These are phyloP conservation scores for Riparia riparia DNA, from an alignment of 2,113 vertebrate genomes.

Conservation along the genomic window DNA sequence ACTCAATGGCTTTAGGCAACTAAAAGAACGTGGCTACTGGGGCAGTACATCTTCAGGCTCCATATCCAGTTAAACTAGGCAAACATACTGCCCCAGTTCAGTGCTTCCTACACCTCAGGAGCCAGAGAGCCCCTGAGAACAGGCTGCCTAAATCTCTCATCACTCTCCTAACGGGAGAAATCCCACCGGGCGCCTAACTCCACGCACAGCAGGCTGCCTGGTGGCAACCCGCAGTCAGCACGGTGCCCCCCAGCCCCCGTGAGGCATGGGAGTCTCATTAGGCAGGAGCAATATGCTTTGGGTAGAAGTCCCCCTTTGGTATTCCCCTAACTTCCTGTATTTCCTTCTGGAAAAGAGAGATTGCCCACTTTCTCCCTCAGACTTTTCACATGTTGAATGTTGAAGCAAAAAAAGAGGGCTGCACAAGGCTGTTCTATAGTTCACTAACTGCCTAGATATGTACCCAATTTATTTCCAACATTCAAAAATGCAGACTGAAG, in stretches of 20 bases:
- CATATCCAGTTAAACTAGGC: neutral
- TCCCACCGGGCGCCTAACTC: neutral
- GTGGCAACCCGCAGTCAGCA: accelerated
- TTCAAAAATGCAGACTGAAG: slow-evolving; percentile 62
- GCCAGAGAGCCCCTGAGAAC: neutral
- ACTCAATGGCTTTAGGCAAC: neutral
- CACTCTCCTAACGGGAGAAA: neutral
- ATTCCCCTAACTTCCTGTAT: neutral
- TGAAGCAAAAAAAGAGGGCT: neutral
- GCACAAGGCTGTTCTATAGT: neutral
- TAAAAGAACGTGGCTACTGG: neutral
- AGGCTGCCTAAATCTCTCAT: slow-evolving; percentile 25
- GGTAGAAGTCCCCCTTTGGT: neutral
- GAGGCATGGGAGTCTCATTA: neutral
- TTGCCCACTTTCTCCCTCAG: neutral
- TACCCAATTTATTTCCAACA: slow-evolving; percentile 29
- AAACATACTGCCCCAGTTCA: neutral
- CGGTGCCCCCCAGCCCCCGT: accelerated
- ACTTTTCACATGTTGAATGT: neutral
- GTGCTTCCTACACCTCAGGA: neutral
- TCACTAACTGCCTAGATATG: neutral
- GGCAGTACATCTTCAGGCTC: neutral
- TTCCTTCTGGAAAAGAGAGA: neutral
- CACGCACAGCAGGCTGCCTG: neutral
- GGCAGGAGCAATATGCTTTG: accelerated